These are phyloP conservation scores for Ridgeia piscesae DNA, from an alignment of 1,140 invertebrate genomes.

Conservation along the genomic window DNA sequence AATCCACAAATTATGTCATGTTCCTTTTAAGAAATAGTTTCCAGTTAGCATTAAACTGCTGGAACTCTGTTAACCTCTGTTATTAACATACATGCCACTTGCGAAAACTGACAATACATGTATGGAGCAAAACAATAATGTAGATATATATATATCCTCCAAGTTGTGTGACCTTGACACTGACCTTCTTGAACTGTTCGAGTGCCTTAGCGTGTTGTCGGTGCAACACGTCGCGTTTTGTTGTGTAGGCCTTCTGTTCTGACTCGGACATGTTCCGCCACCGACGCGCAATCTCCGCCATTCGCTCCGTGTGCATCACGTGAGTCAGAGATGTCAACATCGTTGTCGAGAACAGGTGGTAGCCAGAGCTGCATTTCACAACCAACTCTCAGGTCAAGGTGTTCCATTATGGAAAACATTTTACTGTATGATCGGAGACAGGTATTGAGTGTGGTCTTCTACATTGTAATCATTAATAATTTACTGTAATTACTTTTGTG, in stretches of 20 bases:
- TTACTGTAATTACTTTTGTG: background rate
- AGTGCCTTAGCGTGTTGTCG: constrained; percentile 56
- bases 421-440: background rate
- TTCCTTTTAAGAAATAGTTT: too few species aligned
- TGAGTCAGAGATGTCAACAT: constrained; percentile 41
- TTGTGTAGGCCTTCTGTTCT: constrained; percentile 54
- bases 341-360: constrained; percentile 52
- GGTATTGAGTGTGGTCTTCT: background rate
- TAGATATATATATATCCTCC: too few species aligned
- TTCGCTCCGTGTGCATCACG: constrained; percentile 57
- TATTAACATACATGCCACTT: too few species aligned
- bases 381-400: background rate
- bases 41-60: too few species aligned
- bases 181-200: constrained; percentile 57
- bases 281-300: constrained; percentile 58
- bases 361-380: constrained; percentile 46
- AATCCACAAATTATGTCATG: too few species aligned
- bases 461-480: background rate
- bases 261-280: constrained; percentile 58
- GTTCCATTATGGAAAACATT: background rate
- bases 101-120: too few species aligned
- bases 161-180: too few species aligned
- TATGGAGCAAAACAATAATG: too few species aligned
- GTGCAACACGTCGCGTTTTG: constrained; percentile 46
- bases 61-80: too few species aligned